Evolutionary conservation across 2,888 invertebrate species (phyloP), one percentile per base, ranked within the genome.

Genomic region (Aphodius sticticus): DNA sequence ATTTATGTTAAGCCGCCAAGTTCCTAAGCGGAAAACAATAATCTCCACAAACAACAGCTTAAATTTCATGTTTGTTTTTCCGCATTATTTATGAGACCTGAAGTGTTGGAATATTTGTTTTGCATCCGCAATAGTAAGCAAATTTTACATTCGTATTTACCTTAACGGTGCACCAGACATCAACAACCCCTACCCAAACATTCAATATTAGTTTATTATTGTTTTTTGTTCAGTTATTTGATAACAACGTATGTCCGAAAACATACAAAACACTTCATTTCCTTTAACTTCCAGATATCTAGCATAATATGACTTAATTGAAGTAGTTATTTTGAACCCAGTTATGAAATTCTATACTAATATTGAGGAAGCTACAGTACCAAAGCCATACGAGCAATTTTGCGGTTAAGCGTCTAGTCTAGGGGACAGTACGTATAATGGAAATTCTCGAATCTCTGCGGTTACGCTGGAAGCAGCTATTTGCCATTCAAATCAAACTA

Each of bases 11-110:
- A 53, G 53, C 53, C 1, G 53, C 53, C 6, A 53, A 53, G 53
- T 53, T 53, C 53, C 53, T 53, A 53, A 53, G 53, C 53, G 53
- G 53, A 53, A 53, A 53, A 53, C 53, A 53, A 53, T 53, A 53
- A 53, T 53, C 53, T 53, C 53, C 53, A 12, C 7, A 53, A 53
- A 53, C 53, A 53, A 53, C 53, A 12, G 53, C 26, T 53, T 53
- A 53, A 53, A 53, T 53, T 53, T 53, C 53, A 53, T 2, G 53
- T 53, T 53, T 53, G 53, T 53, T 53, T 53, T 53, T 12, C 53
- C 53, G 53, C 53, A 53, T 53, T 53, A 53, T 53, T 53, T 53
- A 53, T 53, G 53, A 12, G 9, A 53, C 53, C 4, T 5, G 9
- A 53, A 53, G 53, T 53, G 53, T 5, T 53, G 7, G 53, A 53